Evolutionary conservation across 2,113 vertebrate species (phyloP).

Genomic region (Embiotoca jacksoni): DNA sequence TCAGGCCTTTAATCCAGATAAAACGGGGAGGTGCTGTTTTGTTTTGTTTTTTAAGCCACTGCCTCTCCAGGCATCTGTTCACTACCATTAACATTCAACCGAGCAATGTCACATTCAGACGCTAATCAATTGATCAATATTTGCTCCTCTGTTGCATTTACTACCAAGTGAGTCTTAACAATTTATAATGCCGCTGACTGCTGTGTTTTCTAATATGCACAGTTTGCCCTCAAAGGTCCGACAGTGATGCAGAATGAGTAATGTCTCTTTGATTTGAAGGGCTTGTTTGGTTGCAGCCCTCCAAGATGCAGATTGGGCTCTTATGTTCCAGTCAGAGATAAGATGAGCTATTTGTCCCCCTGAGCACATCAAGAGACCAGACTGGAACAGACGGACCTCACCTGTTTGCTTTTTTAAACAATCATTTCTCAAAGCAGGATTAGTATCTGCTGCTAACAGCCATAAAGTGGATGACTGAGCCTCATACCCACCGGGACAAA

Average conservation of each 20-base stretch:
- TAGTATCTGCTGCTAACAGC: conserved; percentile 2
- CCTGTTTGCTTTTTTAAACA: conserved; percentile 60
- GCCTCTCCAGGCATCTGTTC: conserved; percentile 66
- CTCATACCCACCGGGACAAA: not conserved
- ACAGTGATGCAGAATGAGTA: conserved; percentile 17
- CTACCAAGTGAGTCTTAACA: conserved; percentile 63
- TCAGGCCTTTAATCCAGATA: conserved; percentile 64
- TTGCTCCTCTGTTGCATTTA: conserved; percentile 71
- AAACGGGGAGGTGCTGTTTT: conserved; percentile 40
- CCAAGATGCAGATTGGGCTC: conserved; percentile 39
- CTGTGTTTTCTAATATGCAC: conserved; percentile 48
- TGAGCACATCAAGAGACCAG: conserved; percentile 24
- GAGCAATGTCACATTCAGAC: conserved; percentile 79
- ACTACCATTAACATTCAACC: conserved; percentile 71
- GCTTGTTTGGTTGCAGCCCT: conserved; percentile 4
- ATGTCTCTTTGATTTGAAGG: conserved; percentile 10
- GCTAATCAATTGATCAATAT: conserved; percentile 81
- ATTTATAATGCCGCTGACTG: conserved; percentile 54
- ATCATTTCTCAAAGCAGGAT: conserved; percentile 28
- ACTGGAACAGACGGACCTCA: conserved; percentile 49
- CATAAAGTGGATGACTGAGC: not conserved
- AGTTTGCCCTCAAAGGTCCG: conserved; percentile 58
- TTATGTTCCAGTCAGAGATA: conserved; percentile 37
- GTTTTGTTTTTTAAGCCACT: conserved; percentile 15
- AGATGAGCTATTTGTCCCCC: conserved; percentile 23